Conservation (phyloP, 2,888 invertebrate species). For the Caradrina kadenii region DNA sequence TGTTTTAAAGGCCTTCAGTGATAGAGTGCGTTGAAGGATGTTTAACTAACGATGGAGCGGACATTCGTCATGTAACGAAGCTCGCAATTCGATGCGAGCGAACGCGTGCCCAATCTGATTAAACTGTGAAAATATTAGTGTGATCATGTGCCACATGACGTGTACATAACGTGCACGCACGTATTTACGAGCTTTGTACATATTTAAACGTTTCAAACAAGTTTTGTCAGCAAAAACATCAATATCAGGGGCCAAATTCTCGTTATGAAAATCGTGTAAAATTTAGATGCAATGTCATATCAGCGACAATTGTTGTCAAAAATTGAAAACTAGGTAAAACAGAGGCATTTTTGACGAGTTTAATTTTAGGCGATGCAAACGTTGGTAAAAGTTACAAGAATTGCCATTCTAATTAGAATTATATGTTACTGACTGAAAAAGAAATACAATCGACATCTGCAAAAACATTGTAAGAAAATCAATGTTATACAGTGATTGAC, state of each 20-base stretch:
- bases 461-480: not conserved
- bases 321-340: too few relatives aligned
- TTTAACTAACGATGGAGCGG: slow-evolving; percentile 55
- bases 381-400: too few relatives aligned
- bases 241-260: slow-evolving; percentile 1
- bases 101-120: slow-evolving; percentile 82
- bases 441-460: not conserved
- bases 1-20: slow-evolving; percentile 53
- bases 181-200: slow-evolving; percentile 59
- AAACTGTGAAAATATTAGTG: slow-evolving; percentile 86
- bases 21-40: slow-evolving; percentile 62
- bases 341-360: too few relatives aligned
- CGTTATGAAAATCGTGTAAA: not conserved
- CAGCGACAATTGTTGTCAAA: too few relatives aligned
- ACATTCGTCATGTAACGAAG: slow-evolving; percentile 62
- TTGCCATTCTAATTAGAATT: not conserved
- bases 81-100: slow-evolving; percentile 59
- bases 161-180: slow-evolving; percentile 68
- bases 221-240: slow-evolving; percentile 55
- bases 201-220: slow-evolving; percentile 63
- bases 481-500: too few relatives aligned
- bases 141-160: slow-evolving; percentile 63
- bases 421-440: slow-evolving; percentile 11
- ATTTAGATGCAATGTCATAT: too few relatives aligned
- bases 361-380: too few relatives aligned